Base-by-base conservation (phyloP, 2,113 vertebrate genomes). In the Aramus guarauna region DNA sequence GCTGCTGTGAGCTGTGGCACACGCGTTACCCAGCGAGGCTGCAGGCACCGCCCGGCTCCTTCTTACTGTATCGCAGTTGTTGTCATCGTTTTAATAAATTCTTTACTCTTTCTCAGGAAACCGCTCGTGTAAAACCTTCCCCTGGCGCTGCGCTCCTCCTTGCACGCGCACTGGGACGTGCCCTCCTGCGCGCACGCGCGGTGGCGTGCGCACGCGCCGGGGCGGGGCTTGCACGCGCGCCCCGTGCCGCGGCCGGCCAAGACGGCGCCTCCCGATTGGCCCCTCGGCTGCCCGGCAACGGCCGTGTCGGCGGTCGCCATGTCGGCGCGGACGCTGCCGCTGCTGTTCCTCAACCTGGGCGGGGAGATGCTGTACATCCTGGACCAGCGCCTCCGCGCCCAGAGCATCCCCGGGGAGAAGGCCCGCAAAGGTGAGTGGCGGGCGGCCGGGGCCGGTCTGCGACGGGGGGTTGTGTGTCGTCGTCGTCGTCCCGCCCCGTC, bases 301-400 rank as follows among this genome's bases (percentile, higher is more conserved):
- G 81, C 96, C 23, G 66, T 12, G 2, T 1, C 2, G 67, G 34
- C 10, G 34, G 55, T 30, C 97, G 58, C 69, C 77, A 99, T 99
- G 99, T 99, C 99, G 45, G 83, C 97, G 30, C 98, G 99, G 92
- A 98, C 99, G 27, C 98, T 99, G 55, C 99, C 99, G 27, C 97
- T 99, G 90, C 99, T 99, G 19, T 99, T 99, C 97, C 98, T 99
- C 88, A 99, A 99, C 96, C 98, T 99, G 86, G 99, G 99, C 15
- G 99, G 99, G 30, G 99, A 99, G 98, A 99, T 99, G 99, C 98
- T 99, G 41, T 99, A 99, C 92, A 99, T 99, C 94, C 98, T 99
- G 97, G 99, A 99, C 97, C 99, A 99, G 97, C 98, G 99, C 19
- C 98, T 99, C 62, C 98, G 99, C 45, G 99, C 99, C 59, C 99